Conservation (phyloP, 1,140 invertebrate species). For the Drosophila nebulosa region DNA sequence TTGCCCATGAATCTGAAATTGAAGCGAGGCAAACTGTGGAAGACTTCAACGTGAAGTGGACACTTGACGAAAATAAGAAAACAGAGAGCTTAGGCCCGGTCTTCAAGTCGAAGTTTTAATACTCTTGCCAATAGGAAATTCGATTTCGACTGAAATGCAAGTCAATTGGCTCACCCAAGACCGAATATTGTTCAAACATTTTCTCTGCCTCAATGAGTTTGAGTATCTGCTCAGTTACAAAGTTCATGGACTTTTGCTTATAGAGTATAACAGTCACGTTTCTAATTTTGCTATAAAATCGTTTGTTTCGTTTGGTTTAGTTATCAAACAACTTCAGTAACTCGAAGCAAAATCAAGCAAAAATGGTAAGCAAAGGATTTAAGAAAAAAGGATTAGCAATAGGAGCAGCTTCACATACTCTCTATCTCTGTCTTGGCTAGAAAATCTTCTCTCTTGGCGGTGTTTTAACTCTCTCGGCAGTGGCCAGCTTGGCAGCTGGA, state of each 20-base stretch:
- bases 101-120: not conserved
- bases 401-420: not conserved
- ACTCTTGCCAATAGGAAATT: no score
- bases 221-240: not conserved
- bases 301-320: not conserved
- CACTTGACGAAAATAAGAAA: not conserved
- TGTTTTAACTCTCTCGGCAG: slow-evolving; percentile 59
- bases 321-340: not conserved
- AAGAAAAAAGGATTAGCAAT: not conserved
- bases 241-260: not conserved
- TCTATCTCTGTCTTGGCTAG: slow-evolving; percentile 17
- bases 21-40: slow-evolving; percentile 1
- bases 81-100: not conserved
- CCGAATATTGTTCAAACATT: not conserved
- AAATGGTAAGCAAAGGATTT: slow-evolving; percentile 3
- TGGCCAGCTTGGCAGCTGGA: slow-evolving; percentile 61
- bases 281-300: slow-evolving; percentile 5
- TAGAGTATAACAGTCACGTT: not conserved
- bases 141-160: no score
- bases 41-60: not conserved
- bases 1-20: slow-evolving; percentile 3
- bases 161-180: no score
- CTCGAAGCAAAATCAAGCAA: slow-evolving; percentile 19
- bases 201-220: not conserved
- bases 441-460: slow-evolving; percentile 67